Conservation (phyloP, 2,113 vertebrate species). For the Mellivora capensis region DNA sequence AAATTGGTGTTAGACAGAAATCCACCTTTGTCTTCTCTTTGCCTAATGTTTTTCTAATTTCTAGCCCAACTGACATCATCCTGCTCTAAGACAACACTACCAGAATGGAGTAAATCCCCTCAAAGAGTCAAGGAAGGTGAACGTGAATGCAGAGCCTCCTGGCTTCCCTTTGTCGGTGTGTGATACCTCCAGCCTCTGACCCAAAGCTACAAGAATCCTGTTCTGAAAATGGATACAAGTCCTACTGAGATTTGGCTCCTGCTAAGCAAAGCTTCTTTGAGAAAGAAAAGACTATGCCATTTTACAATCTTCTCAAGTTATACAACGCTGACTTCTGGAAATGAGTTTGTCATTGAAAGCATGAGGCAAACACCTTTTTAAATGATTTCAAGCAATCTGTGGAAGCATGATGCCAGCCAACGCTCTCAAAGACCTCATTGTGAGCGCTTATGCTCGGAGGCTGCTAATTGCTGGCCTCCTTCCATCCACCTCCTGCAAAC, state of each 20-base stretch:
- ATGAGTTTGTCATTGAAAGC: constrained; percentile 32
- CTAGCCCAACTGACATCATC: neutral
- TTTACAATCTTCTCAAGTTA: constrained; percentile 23
- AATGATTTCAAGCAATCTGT: neutral
- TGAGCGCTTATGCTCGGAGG: constrained; percentile 59
- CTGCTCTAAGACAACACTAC: neutral
- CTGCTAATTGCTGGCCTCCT: constrained; percentile 76
- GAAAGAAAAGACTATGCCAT: neutral
- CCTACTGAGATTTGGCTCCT: neutral
- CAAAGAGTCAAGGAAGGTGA: neutral
- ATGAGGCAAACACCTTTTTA: constrained; percentile 32
- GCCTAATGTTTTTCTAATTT: neutral
- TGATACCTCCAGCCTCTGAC: neutral
- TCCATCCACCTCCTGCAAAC: constrained; percentile 71
- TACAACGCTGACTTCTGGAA: constrained; percentile 40
- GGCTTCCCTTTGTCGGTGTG: neutral
- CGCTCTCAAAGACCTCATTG: constrained; percentile 58
- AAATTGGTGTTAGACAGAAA: neutral
- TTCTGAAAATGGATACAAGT: neutral
- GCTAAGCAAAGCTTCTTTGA: neutral
- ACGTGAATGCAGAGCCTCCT: neutral
- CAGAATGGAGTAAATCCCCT: neutral
- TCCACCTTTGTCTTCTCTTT: neutral
- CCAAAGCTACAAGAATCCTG: neutral
- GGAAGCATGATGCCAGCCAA: constrained; percentile 13